Percentiles rank a stretch among this genome's conserved stretches.
Conservation (phyloP, 2,113 vertebrate species). For the Gnathonemus longibarbis region DNA sequence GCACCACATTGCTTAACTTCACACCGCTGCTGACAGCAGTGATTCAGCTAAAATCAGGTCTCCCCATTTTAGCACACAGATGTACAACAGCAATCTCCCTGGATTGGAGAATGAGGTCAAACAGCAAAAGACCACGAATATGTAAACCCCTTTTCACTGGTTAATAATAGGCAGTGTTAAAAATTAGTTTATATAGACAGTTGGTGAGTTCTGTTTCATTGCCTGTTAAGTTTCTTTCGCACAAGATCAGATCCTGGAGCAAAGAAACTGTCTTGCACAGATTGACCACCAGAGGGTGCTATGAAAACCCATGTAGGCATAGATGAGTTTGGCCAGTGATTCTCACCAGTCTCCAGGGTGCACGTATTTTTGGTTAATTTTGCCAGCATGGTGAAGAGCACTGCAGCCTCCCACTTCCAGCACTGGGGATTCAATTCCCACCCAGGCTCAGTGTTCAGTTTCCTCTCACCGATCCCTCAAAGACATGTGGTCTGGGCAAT, state of each 20-base stretch:
- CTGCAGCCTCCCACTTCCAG: background rate
- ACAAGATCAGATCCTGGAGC: background rate
- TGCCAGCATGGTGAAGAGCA: background rate
- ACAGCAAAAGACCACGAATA: background rate
- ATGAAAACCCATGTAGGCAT: background rate
- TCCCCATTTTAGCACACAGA: background rate
- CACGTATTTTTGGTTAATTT: background rate
- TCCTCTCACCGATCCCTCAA: background rate
- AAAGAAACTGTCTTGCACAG: background rate
- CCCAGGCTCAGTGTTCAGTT: background rate
- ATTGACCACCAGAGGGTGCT: conserved; percentile 12
- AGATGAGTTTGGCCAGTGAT: background rate
- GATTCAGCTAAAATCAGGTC: background rate
- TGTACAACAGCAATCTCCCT: background rate
- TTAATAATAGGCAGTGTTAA: background rate
- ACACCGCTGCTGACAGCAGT: background rate
- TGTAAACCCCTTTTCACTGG: background rate
- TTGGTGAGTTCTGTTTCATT: background rate
- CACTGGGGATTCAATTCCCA: background rate
- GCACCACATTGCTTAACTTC: background rate
- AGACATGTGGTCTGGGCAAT: background rate
- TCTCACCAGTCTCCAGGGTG: background rate
- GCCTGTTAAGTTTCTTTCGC: background rate
- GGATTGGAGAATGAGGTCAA: background rate
- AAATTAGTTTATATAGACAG: background rate